A percentile compares a stretch with the other conserved stretches of the same genome.
Evolutionary conservation across 2,888 invertebrate genomes (phyloP).

Genomic region (Netelia fuscicornis): DNA sequence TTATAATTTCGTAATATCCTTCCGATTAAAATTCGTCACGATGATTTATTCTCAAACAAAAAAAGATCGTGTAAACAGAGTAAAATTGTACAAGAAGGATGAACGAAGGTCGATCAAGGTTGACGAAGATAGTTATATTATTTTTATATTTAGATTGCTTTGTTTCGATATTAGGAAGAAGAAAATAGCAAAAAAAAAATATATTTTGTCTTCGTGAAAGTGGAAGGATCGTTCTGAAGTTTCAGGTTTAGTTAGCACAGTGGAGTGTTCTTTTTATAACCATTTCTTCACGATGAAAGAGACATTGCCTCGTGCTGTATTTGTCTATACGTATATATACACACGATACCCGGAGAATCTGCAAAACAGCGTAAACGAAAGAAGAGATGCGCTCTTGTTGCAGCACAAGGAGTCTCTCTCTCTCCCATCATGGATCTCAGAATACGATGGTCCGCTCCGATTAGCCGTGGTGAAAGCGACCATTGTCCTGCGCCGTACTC

Average conservation of each 20-base stretch:
- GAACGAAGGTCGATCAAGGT: slow-evolving; percentile 22
- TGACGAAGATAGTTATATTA: slow-evolving; percentile 36
- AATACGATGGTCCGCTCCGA: slow-evolving; percentile 59
- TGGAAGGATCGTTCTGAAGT: not conserved
- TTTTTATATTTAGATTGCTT: not conserved
- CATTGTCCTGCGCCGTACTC: slow-evolving; percentile 46
- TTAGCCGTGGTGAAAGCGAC: slow-evolving; percentile 57
- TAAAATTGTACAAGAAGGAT: not conserved
- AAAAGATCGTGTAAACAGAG: slow-evolving; percentile 1
- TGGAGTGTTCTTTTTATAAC: not conserved
- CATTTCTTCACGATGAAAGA: not conserved
- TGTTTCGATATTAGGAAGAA: not conserved
- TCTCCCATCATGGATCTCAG: slow-evolving; percentile 43
- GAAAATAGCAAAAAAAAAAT: not conserved
- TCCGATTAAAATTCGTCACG: slow-evolving; percentile 28
- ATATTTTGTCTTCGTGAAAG: not conserved
- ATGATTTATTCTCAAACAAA: slow-evolving; percentile 38
- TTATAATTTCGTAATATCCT: slow-evolving; percentile 5
- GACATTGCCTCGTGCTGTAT: not conserved
- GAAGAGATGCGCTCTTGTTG: slow-evolving; percentile 29
- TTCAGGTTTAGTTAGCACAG: not conserved
- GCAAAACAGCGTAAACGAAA: not conserved
- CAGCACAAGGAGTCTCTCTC: not conserved
- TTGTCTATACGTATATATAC: no score
- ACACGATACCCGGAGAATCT: not conserved